Conservation (phyloP, 2,797 vertebrate species). For the Xiphophorus birchmanni region DNA sequence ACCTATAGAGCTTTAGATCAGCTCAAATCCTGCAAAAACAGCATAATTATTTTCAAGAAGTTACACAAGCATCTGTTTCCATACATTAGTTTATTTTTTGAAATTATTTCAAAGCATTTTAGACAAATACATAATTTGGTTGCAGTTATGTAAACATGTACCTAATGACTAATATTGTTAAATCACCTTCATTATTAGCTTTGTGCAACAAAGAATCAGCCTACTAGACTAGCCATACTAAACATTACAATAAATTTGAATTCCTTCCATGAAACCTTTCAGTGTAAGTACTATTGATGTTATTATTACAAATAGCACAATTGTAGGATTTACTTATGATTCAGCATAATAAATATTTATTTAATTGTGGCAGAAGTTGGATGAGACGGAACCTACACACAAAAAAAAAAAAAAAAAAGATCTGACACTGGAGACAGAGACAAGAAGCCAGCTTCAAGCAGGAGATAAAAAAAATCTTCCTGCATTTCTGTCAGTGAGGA, state of each 20-base stretch:
- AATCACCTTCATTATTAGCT: conserved; percentile 48
- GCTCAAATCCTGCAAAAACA: not conserved
- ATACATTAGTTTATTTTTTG: conserved; percentile 56
- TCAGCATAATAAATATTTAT: conserved; percentile 2
- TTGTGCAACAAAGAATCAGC: conserved; percentile 40
- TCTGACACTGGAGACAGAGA: not conserved
- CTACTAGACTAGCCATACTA: not conserved
- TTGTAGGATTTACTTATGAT: conserved; percentile 11
- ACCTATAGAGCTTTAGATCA: not conserved
- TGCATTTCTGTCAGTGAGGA: conserved; percentile 6
- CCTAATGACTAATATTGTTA: conserved; percentile 25
- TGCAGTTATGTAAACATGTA: conserved; percentile 50
- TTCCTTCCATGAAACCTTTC: conserved; percentile 2
- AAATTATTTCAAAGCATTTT: conserved; percentile 38
- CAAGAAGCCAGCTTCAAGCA: not conserved
- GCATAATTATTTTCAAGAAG: not conserved
- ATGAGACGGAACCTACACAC: conserved; percentile 17
- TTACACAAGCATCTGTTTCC: not conserved
- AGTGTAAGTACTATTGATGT: not conserved
- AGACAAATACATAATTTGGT: conserved; percentile 57
- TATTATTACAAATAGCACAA: conserved; percentile 1
- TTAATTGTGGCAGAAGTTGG: conserved; percentile 4
- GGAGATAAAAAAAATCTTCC: not conserved
- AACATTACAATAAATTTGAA: not conserved
- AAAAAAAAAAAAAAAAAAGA: not conserved